A percentile compares a stretch with the other conserved stretches of the same genome.
Conservation (phyloP, 2,797 vertebrate species). For the Threskiornis aethiopicus region DNA sequence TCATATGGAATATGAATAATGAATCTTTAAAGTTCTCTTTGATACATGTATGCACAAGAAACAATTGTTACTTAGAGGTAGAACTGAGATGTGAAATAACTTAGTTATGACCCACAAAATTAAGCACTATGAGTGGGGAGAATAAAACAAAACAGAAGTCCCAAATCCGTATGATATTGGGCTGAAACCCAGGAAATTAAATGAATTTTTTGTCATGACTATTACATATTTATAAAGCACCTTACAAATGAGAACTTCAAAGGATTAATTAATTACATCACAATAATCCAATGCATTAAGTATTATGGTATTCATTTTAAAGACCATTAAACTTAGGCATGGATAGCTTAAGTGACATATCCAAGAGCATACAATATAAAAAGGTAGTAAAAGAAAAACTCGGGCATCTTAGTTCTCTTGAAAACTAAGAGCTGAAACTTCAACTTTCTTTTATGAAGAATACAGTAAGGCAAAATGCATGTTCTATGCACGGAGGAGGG, state of each 20-base stretch:
- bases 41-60: neutral
- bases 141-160: neutral
- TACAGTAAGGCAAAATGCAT: neutral
- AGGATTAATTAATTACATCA: neutral
- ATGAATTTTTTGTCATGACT: neutral
- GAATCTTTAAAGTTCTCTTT: conserved; percentile 40
- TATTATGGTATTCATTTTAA: neutral
- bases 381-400: neutral
- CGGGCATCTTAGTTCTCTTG: neutral
- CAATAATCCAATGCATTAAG: neutral
- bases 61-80: neutral
- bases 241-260: neutral
- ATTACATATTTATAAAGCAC: neutral
- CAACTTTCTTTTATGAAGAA: neutral
- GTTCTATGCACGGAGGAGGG: neutral
- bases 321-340: neutral
- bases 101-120: neutral
- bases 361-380: neutral
- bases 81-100: neutral
- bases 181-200: neutral
- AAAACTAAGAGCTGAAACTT: neutral
- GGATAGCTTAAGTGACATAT: neutral
- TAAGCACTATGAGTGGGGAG: neutral
- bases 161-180: neutral
- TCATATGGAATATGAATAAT: conserved; percentile 1